Conservation (phyloP, 2,888 invertebrate genomes). For the Erebia aethiops region DNA sequence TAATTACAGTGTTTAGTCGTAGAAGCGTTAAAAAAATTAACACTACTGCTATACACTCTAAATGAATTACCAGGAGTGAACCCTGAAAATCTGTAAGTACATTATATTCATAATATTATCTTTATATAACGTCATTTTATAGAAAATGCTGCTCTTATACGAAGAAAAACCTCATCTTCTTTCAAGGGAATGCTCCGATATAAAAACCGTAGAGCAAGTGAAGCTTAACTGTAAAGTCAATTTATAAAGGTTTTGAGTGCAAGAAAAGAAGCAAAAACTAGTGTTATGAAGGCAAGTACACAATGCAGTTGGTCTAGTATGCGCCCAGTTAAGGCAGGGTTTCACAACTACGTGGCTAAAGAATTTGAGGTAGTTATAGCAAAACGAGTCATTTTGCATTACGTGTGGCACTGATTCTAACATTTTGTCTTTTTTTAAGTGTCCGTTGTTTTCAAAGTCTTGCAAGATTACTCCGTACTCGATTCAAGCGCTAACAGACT, state of each 20-base stretch:
- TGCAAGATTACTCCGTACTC: too few relatives aligned
- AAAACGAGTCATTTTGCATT: conserved; percentile 18
- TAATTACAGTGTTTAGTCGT: too few relatives aligned
- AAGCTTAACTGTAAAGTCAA: conserved; percentile 29
- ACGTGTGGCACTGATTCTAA: neutral
- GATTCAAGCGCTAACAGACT: too few relatives aligned
- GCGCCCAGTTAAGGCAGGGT: conserved; percentile 31
- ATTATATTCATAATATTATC: neutral
- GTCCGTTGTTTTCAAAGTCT: too few relatives aligned
- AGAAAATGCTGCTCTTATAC: neutral
- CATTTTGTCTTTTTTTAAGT: neutral
- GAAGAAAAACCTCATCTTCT: neutral
- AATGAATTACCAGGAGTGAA: neutral
- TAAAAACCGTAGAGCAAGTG: conserved; percentile 11
- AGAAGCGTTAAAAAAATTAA: too few relatives aligned
- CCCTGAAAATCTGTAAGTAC: neutral
- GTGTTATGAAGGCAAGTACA: conserved; percentile 32
- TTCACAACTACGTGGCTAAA: conserved; percentile 57
- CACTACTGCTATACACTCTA: too few relatives aligned
- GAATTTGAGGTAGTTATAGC: conserved; percentile 32
- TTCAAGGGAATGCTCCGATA: neutral
- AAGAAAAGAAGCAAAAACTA: conserved; percentile 29
- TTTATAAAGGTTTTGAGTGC: conserved; percentile 28
- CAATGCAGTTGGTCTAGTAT: conserved; percentile 47
- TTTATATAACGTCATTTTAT: neutral